Percentiles rank a stretch among this genome's conserved stretches.
Conservation (phyloP, 2,797 vertebrate species). For the Perdix hodgsoniae region DNA sequence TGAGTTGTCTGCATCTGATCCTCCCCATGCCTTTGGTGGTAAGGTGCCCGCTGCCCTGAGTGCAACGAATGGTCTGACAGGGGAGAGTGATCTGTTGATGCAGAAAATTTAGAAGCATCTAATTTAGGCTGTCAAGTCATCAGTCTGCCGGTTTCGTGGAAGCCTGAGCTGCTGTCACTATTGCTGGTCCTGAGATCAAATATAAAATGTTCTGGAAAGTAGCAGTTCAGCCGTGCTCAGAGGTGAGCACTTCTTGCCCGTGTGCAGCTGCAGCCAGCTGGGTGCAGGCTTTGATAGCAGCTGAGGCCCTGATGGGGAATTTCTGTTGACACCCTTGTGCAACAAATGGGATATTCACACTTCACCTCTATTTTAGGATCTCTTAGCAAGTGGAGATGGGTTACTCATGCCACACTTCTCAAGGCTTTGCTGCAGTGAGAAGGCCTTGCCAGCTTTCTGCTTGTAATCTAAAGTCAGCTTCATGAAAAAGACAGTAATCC, state of each 20-base stretch:
- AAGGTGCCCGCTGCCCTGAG: neutral
- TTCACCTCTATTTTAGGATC: constrained; percentile 63
- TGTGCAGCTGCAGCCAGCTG: neutral
- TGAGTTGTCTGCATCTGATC: neutral
- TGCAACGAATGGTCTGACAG: neutral
- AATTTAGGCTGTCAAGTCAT: constrained; percentile 19
- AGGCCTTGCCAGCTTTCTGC: neutral
- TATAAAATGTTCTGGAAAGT: neutral
- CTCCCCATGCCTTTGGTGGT: neutral
- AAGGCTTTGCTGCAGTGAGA: constrained; percentile 33
- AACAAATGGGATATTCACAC: constrained; percentile 62
- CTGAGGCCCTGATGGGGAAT: neutral
- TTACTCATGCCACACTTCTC: constrained; percentile 23
- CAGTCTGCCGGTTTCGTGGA: neutral
- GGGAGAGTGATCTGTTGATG: neutral
- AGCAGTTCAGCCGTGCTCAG: neutral
- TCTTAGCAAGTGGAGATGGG: constrained; percentile 41
- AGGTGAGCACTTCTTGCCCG: neutral
- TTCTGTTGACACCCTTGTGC: constrained; percentile 36
- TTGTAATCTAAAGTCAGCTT: neutral
- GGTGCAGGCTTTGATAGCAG: constrained; percentile 2
- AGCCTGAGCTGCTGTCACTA: neutral
- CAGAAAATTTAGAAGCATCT: neutral
- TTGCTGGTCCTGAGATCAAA: constrained; percentile 19
- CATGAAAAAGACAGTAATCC: neutral